phyloP scores from a whole-genome alignment of 2,888 invertebrate species.

The Hedya salicella region DNA sequence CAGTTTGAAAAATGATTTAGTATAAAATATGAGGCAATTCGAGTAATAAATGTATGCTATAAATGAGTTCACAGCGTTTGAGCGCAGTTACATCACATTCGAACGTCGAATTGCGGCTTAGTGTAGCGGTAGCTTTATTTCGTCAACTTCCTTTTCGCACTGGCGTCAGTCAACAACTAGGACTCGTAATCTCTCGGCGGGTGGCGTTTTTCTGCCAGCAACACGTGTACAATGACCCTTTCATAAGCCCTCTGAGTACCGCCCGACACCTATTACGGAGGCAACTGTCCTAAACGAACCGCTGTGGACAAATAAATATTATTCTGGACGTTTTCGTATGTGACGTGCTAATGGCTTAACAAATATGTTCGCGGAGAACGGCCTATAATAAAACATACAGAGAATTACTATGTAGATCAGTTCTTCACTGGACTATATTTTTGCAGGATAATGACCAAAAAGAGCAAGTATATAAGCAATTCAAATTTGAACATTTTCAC shows the following conservation, averaged over 20 bases:
- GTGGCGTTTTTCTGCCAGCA: slow-evolving; percentile 13
- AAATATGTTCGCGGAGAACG: slow-evolving; percentile 21
- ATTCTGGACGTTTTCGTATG: slow-evolving; percentile 17
- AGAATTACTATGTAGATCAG: not conserved
- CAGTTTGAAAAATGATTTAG: too few relatives aligned
- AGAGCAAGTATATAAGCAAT: slow-evolving; percentile 9
- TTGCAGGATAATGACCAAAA: too few relatives aligned
- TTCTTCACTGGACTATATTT: not conserved
- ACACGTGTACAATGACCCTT: slow-evolving; percentile 21
- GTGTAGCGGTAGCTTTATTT: not conserved
- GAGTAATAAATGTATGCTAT: too few relatives aligned
- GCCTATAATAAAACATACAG: slow-evolving; percentile 4
- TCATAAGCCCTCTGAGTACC: slow-evolving; percentile 11
- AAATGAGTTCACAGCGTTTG: too few relatives aligned
- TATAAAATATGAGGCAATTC: too few relatives aligned
- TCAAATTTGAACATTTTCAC: not conserved
- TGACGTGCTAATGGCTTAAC: slow-evolving; percentile 27
- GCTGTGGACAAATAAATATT: slow-evolving; percentile 19
- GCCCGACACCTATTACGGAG: slow-evolving; percentile 21
- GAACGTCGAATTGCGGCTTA: not conserved
- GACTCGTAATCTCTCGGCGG: slow-evolving; percentile 13
- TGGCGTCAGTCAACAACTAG: slow-evolving; percentile 21
- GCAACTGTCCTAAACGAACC: slow-evolving; percentile 10
- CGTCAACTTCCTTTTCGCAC: slow-evolving; percentile 4
- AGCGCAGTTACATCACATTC: too few relatives aligned